A percentile compares a stretch with the other conserved stretches of the same genome.
Evolutionary conservation across 2,113 vertebrate genomes (phyloP).

Genomic region (Eubucco bourcierii): DNA sequence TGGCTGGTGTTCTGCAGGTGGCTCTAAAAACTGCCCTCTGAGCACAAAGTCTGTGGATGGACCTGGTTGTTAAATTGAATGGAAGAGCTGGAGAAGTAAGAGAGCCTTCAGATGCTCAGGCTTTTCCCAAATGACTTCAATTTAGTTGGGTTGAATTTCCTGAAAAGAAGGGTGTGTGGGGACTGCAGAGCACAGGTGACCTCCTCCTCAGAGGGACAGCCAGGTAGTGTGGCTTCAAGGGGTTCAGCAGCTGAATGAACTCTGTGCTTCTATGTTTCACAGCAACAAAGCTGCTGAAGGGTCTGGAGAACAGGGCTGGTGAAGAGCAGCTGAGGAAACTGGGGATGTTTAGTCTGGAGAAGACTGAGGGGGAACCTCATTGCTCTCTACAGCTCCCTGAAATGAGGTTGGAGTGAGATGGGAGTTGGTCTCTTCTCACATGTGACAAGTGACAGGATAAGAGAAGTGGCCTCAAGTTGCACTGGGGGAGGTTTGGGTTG

Average conservation of each 20-base stretch:
- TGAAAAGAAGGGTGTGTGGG: accelerated
- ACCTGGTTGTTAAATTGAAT: accelerated
- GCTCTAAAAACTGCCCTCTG: accelerated
- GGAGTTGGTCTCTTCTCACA: no score
- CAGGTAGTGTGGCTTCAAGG: accelerated
- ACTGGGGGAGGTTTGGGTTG: no score
- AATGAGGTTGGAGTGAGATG: no score
- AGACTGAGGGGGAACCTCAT: no score
- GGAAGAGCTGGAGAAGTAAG: background rate
- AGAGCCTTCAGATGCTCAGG: background rate
- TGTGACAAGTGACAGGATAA: no score
- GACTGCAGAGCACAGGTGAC: background rate
- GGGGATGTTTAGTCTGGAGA: no score
- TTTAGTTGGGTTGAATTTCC: background rate
- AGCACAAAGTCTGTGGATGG: background rate
- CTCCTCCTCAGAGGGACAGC: no score
- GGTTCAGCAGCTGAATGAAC: background rate
- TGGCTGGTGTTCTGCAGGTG: accelerated
- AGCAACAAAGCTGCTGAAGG: no score
- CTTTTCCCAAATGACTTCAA: background rate
- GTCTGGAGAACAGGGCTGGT: no score
- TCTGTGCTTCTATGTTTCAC: background rate
- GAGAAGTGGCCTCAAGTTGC: no score
- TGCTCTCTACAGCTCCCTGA: no score
- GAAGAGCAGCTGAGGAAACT: no score